These are phyloP conservation scores for Recurvirostra avosetta DNA, from an alignment of 2,113 vertebrate genomes.

Conservation along the genomic window DNA sequence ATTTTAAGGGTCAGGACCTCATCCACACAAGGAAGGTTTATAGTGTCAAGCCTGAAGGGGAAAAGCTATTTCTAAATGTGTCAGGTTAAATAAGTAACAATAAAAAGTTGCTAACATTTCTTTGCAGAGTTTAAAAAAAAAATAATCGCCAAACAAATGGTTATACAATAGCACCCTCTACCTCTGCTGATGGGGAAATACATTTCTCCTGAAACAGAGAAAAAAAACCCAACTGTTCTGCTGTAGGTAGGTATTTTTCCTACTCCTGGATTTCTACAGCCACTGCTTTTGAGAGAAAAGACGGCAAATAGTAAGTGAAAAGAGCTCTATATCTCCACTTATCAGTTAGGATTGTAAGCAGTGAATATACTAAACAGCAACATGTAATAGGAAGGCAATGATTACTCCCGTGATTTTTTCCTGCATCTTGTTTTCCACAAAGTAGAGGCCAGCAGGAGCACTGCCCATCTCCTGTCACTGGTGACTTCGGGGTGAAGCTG, in stretches of 20 bases:
- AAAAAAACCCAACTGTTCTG: not conserved
- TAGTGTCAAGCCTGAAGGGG: not conserved
- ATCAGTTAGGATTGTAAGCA: not conserved
- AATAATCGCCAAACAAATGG: not conserved
- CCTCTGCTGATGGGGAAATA: not conserved
- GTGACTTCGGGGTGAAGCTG: not conserved
- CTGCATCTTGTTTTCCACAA: not conserved
- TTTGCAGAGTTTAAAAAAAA: not conserved
- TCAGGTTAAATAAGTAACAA: not conserved
- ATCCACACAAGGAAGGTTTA: not conserved
- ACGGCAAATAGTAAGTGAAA: not conserved
- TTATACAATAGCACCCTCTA: constrained; percentile 65
- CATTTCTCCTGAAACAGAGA: not conserved
- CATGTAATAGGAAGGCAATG: not conserved
- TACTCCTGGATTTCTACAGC: not conserved
- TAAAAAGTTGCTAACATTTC: not conserved
- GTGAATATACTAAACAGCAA: not conserved
- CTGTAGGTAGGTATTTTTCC: not conserved
- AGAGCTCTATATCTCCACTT: not conserved
- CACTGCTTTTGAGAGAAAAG: not conserved
- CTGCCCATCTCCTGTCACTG: not conserved
- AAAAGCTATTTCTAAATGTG: not conserved
- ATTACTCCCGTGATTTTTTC: not conserved
- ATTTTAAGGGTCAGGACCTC: not conserved
- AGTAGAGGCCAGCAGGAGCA: not conserved